A percentile compares a stretch with the other conserved stretches of the same genome.
Conservation (phyloP, 2,797 vertebrate species). For the Borostomias antarcticus region DNA sequence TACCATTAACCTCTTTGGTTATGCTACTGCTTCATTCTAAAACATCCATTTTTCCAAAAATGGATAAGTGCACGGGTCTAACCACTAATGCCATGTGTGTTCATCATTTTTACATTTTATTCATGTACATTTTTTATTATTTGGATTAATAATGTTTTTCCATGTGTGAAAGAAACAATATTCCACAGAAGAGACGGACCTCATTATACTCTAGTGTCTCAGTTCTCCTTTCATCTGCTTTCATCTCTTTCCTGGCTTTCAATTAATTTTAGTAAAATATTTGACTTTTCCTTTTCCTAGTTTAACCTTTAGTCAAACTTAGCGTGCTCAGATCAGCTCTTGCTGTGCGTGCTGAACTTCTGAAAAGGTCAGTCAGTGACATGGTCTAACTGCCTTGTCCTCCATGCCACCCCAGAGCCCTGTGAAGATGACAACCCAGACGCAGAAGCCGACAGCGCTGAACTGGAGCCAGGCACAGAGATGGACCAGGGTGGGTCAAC, state of each 20-base stretch:
- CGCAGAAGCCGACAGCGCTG: conserved; percentile 84
- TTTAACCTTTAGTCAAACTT: conserved; percentile 19
- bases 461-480: conserved; percentile 89
- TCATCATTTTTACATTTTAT: conserved; percentile 14
- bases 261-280: background rate
- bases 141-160: conserved; percentile 9
- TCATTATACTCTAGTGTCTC: conserved; percentile 17
- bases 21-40: conserved; percentile 42
- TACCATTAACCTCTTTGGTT: conserved; percentile 44
- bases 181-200: background rate
- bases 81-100: conserved; percentile 51
- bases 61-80: conserved; percentile 63
- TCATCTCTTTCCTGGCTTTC: conserved; percentile 4
- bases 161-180: conserved; percentile 2
- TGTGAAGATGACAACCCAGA: conserved; percentile 84
- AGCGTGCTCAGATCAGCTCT: conserved; percentile 22
- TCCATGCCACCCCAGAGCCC: conserved; percentile 73
- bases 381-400: conserved; percentile 9
- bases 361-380: conserved; percentile 1
- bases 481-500: conserved; percentile 87
- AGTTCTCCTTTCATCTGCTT: conserved; percentile 31
- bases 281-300: conserved; percentile 17
- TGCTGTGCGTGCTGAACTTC: conserved; percentile 10
- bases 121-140: conserved; percentile 13
- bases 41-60: conserved; percentile 55